Percentiles rank a stretch among this genome's conserved stretches.
These are phyloP conservation scores for Apamea crenata DNA, from an alignment of 2,888 invertebrate species.

Conservation along the genomic window DNA sequence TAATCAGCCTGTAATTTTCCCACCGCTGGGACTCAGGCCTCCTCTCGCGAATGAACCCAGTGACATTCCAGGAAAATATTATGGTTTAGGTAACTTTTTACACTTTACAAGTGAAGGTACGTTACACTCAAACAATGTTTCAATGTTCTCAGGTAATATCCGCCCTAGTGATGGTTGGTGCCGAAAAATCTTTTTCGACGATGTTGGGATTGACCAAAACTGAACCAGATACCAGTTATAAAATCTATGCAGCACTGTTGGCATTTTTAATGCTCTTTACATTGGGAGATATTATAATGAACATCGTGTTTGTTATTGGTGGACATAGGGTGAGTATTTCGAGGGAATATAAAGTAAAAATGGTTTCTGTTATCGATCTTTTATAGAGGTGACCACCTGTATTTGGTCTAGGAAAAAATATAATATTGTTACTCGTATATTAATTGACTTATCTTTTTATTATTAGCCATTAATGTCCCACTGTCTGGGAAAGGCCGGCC, in stretches of 20 bases:
- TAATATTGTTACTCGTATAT: not conserved
- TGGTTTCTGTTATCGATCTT: not conserved
- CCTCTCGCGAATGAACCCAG: not conserved
- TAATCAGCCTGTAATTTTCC: not conserved
- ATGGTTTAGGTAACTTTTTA: not conserved
- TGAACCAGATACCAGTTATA: constrained; percentile 39
- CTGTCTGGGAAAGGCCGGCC: too few relatives aligned
- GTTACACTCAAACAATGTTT: not conserved
- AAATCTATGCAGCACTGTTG: constrained; percentile 39
- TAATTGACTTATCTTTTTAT: not conserved
- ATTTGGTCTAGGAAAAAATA: not conserved
- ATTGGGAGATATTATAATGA: constrained; percentile 41
- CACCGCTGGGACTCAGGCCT: not conserved
- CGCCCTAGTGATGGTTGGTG: constrained; percentile 42
- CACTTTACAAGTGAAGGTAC: not conserved
- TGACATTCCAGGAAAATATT: not conserved
- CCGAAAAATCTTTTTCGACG: constrained; percentile 33
- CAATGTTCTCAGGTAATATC: constrained; percentile 43
- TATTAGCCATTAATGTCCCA: too few relatives aligned
- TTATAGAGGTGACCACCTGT: not conserved
- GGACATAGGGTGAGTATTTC: constrained; percentile 40
- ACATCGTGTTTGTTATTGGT: constrained; percentile 48
- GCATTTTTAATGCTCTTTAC: constrained; percentile 42
- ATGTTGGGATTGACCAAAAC: constrained; percentile 42
- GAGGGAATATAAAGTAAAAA: not conserved